These are phyloP conservation scores for Dasyprocta punctata DNA, from an alignment of 2,113 vertebrate genomes.

Conservation along the genomic window DNA sequence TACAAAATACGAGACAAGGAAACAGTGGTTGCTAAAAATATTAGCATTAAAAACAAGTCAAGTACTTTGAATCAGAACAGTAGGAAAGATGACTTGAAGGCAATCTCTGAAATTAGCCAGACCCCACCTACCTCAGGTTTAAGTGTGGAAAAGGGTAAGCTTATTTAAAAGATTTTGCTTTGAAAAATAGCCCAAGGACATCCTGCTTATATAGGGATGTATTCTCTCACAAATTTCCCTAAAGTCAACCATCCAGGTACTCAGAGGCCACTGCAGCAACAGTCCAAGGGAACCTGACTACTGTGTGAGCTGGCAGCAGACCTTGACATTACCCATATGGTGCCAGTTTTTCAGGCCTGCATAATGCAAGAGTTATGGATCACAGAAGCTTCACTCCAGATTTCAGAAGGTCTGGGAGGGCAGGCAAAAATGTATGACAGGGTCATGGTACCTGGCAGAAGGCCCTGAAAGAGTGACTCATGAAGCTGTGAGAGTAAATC, in stretches of 20 bases:
- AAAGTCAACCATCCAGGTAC: background rate
- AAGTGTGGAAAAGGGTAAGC: background rate
- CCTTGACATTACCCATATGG: no score
- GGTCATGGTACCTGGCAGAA: background rate
- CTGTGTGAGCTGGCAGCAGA: background rate
- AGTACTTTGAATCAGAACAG: background rate
- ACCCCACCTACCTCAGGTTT: background rate
- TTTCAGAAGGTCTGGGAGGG: no score
- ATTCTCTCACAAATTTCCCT: background rate
- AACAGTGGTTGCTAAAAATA: background rate
- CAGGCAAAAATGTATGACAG: background rate
- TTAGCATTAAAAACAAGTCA: background rate
- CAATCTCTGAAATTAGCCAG: background rate
- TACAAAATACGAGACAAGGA: background rate
- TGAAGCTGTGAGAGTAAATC: background rate
- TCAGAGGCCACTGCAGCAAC: background rate
- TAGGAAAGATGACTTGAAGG: background rate
- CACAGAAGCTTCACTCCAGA: no score
- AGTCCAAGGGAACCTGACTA: background rate
- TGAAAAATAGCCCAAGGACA: background rate
- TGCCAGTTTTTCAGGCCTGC: no score
- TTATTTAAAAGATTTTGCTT: background rate
- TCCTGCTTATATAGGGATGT: background rate
- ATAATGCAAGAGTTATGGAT: no score
- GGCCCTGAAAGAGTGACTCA: background rate